Evolutionary conservation across 2,888 invertebrate genomes (phyloP).

Genomic region (Parochlus steinenii): DNA sequence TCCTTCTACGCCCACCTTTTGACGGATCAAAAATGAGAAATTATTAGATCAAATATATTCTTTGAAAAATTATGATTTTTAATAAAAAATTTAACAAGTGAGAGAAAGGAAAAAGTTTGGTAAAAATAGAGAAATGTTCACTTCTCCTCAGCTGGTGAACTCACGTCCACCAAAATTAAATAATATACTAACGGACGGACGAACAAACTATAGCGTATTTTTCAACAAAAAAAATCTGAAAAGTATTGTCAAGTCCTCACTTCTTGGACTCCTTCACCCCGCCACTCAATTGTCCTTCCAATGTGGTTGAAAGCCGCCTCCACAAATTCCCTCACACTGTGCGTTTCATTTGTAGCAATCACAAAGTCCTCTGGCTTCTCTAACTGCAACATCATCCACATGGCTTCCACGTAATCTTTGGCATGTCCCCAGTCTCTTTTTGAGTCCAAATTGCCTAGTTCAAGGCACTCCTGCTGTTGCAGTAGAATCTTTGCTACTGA

Average conservation of each 20-base stretch:
- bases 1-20: conserved; percentile 46
- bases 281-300: conserved; percentile 69
- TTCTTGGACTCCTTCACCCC: conserved; percentile 70
- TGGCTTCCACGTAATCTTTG: conserved; percentile 93
- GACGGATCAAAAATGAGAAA: too few species aligned
- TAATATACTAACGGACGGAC: too few species aligned
- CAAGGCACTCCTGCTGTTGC: conserved; percentile 67
- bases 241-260: too few species aligned
- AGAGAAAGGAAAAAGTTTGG: too few species aligned
- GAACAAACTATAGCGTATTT: too few species aligned
- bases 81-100: too few species aligned
- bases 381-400: conserved; percentile 99
- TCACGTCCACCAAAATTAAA: too few species aligned
- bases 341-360: conserved; percentile 87
- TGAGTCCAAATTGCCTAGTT: conserved; percentile 89
- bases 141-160: too few species aligned
- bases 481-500: conserved; percentile 92
- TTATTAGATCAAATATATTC: too few species aligned
- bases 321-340: conserved; percentile 93
- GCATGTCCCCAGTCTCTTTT: conserved; percentile 98
- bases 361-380: conserved; percentile 88
- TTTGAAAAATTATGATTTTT: too few species aligned
- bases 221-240: conserved; percentile 53
- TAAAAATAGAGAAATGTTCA: too few species aligned
- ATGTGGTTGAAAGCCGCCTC: conserved; percentile 77